Conservation (phyloP, 2,113 vertebrate genomes). For the Pteruthius melanotis region DNA sequence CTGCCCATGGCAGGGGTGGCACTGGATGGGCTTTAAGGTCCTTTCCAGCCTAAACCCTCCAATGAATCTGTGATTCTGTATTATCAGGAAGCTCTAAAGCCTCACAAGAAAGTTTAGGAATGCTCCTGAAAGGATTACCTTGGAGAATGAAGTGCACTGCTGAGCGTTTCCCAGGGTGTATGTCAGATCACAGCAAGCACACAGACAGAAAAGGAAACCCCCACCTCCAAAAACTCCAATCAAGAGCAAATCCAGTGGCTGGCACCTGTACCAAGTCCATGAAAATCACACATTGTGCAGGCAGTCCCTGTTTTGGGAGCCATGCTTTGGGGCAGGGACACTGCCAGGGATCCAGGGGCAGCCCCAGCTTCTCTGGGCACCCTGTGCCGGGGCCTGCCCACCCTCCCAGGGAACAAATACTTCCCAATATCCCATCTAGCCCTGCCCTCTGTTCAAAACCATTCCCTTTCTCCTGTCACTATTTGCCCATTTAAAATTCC, state of each 20-base stretch:
- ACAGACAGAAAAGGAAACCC: background rate
- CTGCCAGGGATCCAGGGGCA: background rate
- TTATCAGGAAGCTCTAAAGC: background rate
- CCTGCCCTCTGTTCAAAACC: background rate
- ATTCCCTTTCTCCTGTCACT: background rate
- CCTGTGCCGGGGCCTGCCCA: background rate
- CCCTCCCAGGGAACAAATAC: background rate
- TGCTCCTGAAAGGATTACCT: background rate
- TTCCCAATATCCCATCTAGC: fast-evolving
- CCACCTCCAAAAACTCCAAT: background rate
- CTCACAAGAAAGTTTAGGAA: background rate
- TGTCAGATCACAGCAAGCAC: fast-evolving
- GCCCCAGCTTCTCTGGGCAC: background rate
- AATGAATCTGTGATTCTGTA: background rate
- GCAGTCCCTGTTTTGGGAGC: background rate
- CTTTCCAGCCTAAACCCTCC: background rate
- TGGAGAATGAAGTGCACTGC: background rate
- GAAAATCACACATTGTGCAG: background rate
- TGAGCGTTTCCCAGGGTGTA: fast-evolving
- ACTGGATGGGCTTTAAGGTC: fast-evolving
- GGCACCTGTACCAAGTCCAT: background rate
- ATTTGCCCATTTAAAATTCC: background rate
- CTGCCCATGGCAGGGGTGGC: background rate
- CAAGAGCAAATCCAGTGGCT: fast-evolving
- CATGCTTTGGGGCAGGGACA: background rate